Evolutionary conservation across 2,888 invertebrate species (phyloP), one percentile per base, ranked within the genome.

Genomic region (Anodontia alba): DNA sequence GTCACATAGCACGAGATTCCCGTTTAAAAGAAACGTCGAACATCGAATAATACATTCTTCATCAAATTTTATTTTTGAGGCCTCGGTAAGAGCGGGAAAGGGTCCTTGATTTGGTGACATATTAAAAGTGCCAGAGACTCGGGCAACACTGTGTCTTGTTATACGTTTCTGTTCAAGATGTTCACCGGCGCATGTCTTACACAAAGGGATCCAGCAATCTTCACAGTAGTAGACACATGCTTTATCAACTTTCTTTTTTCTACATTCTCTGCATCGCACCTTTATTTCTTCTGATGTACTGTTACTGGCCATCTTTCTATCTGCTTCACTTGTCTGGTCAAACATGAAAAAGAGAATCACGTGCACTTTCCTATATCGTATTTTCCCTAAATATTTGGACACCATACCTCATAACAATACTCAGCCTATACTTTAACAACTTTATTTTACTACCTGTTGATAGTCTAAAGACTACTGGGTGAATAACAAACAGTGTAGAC

Each of bases 31-130:
- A 76, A 83, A 85, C 20, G 85, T 74, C 20, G 82, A 80, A 1
- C 80, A 80, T n/a, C 73, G 76, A 17, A 85, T 42, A 26, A n/a
- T 62, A 31, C 69, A 67, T 71, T 82, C 85, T 10, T 75, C 78
- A 46, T 83, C 85, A 62, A 85, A 76, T 78, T 85, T 85, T 2
- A 83, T 78, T 23, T 81, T 77, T n/a, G 82, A 76, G 7, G 82
- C 73, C 29, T 76, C 78, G 0, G 83, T 85, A 20, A 85, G 54
- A 43, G 82, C 80, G 1, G 85, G 85, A 67, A 78, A 85, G 2
- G 85, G 85, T 3, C 85, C 85, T 54, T 85, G 85, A 54, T 82
- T 83, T 3, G 85, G 83, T 5, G 85, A 81, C 23, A 67, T 26
- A 15, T 31, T 23, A 43, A 70, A 85, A 15, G 85, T 77, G 20